These are phyloP conservation scores for Lamellibrachia luymesi DNA, from an alignment of 1,140 invertebrate species.

Conservation along the genomic window DNA sequence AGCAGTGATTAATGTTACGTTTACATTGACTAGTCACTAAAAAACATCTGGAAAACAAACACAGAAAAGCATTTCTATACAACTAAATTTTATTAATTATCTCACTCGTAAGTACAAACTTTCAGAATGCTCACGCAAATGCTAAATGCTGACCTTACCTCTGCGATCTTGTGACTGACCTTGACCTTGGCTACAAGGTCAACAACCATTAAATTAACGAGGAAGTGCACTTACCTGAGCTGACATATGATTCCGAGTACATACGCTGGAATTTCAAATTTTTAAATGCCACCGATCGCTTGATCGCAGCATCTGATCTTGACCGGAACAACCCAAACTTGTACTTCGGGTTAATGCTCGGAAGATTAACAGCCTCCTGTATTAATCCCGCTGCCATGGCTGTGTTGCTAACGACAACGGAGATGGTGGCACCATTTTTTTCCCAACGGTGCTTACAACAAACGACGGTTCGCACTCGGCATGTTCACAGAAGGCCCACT, in stretches of 20 bases:
- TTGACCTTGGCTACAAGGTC: not conserved
- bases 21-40: not conserved
- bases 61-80: not conserved
- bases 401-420: not conserved
- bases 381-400: constrained; percentile 19
- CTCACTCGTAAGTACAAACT: not conserved
- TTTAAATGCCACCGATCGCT: constrained; percentile 5
- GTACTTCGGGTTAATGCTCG: constrained; percentile 10
- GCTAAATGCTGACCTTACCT: not conserved
- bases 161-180: not conserved
- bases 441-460: not conserved
- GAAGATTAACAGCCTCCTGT: constrained; percentile 22
- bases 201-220: not conserved
- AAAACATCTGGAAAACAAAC: not conserved
- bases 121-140: not conserved
- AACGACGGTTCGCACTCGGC: not conserved
- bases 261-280: not conserved
- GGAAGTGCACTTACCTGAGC: not conserved
- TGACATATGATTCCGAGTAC: not conserved
- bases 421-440: not conserved
- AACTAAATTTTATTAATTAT: not conserved
- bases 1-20: not conserved
- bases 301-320: not conserved
- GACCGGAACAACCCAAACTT: constrained; percentile 12
- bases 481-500: constrained; percentile 3